Evolutionary conservation across 2,113 vertebrate genomes (phyloP).

Genomic region (Lonchura striata): DNA sequence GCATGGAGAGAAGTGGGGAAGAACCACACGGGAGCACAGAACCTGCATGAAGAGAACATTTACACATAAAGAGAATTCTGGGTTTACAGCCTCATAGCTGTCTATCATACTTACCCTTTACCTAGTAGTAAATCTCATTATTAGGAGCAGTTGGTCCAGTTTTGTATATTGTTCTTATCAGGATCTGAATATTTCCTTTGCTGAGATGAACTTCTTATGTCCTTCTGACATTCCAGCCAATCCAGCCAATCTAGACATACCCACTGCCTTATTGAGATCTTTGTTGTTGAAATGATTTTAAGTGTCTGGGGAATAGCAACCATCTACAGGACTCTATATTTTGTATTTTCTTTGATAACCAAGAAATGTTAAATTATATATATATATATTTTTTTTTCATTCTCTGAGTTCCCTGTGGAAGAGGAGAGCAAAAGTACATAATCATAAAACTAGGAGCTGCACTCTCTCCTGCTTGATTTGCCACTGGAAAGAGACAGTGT

Average conservation of each 20-base stretch:
- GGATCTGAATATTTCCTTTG: not conserved
- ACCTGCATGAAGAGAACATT: rapidly evolving
- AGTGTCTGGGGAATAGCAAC: not conserved
- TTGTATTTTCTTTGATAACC: not conserved
- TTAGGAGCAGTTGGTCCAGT: not conserved
- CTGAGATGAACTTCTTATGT: not conserved
- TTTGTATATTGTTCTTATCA: not conserved
- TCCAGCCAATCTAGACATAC: not conserved
- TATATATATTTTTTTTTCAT: not conserved
- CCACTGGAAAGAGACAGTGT: not conserved
- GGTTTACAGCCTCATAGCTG: not conserved
- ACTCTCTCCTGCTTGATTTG: not conserved
- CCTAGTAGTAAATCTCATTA: not conserved
- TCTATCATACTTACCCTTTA: not conserved
- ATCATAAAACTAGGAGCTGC: not conserved
- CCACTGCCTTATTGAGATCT: not conserved
- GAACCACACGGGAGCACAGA: not conserved
- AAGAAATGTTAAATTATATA: not conserved
- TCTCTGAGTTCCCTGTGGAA: not conserved
- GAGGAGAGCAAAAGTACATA: not conserved
- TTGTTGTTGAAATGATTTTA: not conserved
- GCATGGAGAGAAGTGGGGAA: not conserved
- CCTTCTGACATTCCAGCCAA: not conserved
- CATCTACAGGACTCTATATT: not conserved
- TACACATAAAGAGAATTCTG: not conserved